Evolutionary conservation across 2,888 invertebrate species (phyloP).

Genomic region (Mythimna albipuncta): DNA sequence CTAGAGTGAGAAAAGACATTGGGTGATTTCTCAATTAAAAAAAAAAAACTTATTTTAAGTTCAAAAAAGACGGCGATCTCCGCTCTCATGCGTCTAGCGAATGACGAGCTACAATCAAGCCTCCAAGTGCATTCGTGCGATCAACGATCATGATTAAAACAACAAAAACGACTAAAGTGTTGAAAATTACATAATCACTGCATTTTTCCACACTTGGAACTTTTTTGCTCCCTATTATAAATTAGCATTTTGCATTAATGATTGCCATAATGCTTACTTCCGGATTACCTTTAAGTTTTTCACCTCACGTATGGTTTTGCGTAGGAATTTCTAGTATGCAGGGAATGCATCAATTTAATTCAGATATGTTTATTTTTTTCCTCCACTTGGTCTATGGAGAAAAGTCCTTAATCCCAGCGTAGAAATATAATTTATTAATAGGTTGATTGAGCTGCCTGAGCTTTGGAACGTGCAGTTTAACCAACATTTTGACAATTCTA

Average conservation of each 20-base stretch:
- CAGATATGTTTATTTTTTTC: too few relatives aligned
- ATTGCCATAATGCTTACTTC: background rate
- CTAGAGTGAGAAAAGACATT: too few relatives aligned
- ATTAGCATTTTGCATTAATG: background rate
- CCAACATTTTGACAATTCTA: too few relatives aligned
- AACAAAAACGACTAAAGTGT: background rate
- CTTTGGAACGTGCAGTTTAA: too few relatives aligned
- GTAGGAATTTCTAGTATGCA: background rate
- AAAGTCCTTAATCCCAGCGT: too few relatives aligned
- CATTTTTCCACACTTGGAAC: background rate
- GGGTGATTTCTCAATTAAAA: too few relatives aligned
- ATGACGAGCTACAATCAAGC: background rate
- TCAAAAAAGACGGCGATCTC: background rate
- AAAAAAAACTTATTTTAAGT: background rate
- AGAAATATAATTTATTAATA: too few relatives aligned
- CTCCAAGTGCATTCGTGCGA: background rate
- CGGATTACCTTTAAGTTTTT: background rate
- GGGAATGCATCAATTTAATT: background rate
- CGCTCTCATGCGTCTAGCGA: background rate
- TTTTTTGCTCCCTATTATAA: background rate
- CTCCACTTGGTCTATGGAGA: too few relatives aligned
- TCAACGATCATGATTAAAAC: background rate
- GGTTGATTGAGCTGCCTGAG: too few relatives aligned
- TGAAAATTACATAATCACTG: background rate
- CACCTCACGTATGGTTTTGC: too few relatives aligned